Conservation (phyloP, 1,140 invertebrate species). For the Telenomus remus region DNA sequence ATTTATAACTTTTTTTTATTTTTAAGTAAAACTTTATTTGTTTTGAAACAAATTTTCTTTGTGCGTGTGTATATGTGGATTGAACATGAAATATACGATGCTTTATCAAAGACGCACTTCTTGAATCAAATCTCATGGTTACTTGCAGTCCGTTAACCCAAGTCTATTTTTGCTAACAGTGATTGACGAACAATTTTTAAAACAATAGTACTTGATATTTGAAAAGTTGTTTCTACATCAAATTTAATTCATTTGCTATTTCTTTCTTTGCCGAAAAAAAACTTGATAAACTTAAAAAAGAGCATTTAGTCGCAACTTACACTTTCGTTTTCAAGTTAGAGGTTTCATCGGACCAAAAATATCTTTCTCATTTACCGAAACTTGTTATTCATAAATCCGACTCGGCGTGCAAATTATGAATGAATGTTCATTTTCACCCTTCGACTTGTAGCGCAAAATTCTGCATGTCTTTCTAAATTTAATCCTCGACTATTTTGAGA, state of each 20-base stretch:
- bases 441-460: slow-evolving; percentile 54
- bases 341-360: slow-evolving; percentile 8
- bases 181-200: not conserved
- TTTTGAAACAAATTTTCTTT: no score
- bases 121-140: slow-evolving; percentile 9
- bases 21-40: no score
- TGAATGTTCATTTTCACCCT: slow-evolving; percentile 54
- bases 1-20: not conserved
- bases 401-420: slow-evolving; percentile 59
- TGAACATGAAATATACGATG: no score
- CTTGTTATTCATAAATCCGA: slow-evolving; percentile 35
- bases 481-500: slow-evolving; percentile 67
- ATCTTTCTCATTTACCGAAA: not conserved
- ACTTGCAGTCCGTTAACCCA: slow-evolving; percentile 23
- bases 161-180: slow-evolving; percentile 38
- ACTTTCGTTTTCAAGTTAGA: not conserved
- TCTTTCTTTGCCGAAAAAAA: no score
- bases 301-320: no score
- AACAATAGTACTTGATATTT: slow-evolving; percentile 13
- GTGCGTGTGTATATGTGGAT: no score
- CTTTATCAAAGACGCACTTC: not conserved
- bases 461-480: slow-evolving; percentile 64
- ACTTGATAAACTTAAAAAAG: no score
- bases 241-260: not conserved
- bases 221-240: slow-evolving; percentile 27